Evolutionary conservation across 2,797 vertebrate species (phyloP).

Genomic region (Anabas testudineus): DNA sequence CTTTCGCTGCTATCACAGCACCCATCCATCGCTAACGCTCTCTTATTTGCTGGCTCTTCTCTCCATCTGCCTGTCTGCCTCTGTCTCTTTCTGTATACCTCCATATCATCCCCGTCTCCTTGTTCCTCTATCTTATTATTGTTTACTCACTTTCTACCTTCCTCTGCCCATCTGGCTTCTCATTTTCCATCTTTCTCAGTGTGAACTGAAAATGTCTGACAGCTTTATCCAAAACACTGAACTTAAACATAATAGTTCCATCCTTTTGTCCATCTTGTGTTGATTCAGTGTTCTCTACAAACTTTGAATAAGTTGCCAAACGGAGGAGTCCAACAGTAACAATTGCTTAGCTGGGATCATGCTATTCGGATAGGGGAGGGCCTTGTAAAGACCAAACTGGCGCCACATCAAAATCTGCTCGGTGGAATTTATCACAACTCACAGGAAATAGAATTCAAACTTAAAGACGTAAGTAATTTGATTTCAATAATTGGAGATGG

Average conservation of each 20-base stretch:
- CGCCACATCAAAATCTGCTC: no score
- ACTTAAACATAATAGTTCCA: not conserved
- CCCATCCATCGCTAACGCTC: constrained; percentile 65
- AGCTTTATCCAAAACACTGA: constrained; percentile 9
- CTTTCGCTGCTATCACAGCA: constrained; percentile 65
- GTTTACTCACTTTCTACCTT: constrained; percentile 43
- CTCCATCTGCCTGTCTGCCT: constrained; percentile 73
- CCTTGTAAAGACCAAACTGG: no score
- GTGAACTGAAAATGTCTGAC: constrained; percentile 10
- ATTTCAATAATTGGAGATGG: constrained; percentile 17
- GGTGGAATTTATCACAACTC: not conserved
- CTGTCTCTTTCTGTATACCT: constrained; percentile 34
- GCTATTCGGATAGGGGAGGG: no score
- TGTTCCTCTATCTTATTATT: constrained; percentile 40
- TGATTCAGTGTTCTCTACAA: not conserved
- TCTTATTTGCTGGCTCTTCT: constrained; percentile 65
- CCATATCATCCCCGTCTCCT: constrained; percentile 43
- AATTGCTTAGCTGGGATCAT: not conserved
- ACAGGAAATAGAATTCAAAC: constrained; percentile 7
- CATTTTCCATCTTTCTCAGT: constrained; percentile 26
- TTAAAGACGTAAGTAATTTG: constrained; percentile 1
- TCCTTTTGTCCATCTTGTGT: not conserved
- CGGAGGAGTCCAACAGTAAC: not conserved
- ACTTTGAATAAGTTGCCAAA: constrained; percentile 4
- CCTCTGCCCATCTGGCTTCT: constrained; percentile 31